Evolutionary conservation across 2,797 vertebrate species (phyloP).

Genomic region (Clarias platycephalus): DNA sequence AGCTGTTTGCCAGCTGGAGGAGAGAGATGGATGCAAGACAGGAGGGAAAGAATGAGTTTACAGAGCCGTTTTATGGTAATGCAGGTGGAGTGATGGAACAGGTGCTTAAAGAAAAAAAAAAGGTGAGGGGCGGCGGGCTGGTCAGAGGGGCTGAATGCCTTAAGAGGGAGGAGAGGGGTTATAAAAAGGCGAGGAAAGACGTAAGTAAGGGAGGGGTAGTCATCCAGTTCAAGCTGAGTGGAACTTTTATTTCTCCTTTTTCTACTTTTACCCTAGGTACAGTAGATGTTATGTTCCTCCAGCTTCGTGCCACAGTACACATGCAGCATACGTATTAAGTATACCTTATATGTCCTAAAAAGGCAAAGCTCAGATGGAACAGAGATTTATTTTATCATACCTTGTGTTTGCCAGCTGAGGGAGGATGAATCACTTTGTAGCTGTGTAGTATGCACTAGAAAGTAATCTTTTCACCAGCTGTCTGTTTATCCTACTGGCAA

Average conservation of each 20-base stretch:
- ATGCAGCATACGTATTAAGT: not conserved
- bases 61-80: slow-evolving; percentile 52
- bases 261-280: slow-evolving; percentile 24
- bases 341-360: not conserved
- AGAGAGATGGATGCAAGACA: slow-evolving; percentile 31
- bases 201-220: slow-evolving; percentile 18
- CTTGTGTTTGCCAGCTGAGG: not conserved
- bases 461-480: not conserved
- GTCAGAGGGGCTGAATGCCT: slow-evolving; percentile 55
- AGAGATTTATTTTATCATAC: not conserved
- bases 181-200: slow-evolving; percentile 64
- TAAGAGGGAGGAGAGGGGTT: slow-evolving; percentile 65
- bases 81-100: slow-evolving; percentile 68
- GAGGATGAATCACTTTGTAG: not conserved
- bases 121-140: slow-evolving; percentile 38
- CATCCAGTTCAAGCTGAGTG: slow-evolving; percentile 24
- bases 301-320: not conserved
- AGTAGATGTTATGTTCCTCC: slow-evolving; percentile 5
- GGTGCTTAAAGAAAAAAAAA: slow-evolving; percentile 57
- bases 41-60: slow-evolving; percentile 14
- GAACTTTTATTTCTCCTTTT: slow-evolving; percentile 17
- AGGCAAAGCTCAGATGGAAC: not conserved
- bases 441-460: not conserved
- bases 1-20: slow-evolving; percentile 47
- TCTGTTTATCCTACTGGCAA: not conserved